A percentile compares a stretch with the other conserved stretches of the same genome.
phyloP scores from a whole-genome alignment of 2,888 invertebrate genomes.

The Baronia brevicornis region DNA sequence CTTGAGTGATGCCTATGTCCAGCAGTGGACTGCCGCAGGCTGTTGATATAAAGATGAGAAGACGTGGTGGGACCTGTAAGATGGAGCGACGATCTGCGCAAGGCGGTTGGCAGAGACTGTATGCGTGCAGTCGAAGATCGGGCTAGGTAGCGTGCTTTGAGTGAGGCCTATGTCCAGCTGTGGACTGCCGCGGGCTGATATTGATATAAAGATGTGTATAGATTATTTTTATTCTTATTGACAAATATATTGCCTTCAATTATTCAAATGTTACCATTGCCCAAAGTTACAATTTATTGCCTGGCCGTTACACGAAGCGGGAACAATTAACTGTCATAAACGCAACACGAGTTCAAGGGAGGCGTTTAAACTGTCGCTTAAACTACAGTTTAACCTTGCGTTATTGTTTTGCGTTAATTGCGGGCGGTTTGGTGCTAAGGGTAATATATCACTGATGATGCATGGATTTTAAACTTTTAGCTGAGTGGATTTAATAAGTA shows the following conservation, averaged over 20 bases:
- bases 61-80: no score
- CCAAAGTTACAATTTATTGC: constrained; percentile 16
- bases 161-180: no score
- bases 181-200: no score
- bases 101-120: no score
- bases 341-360: constrained; percentile 33
- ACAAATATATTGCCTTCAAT: background rate
- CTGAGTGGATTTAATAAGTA: constrained; percentile 10
- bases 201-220: no score
- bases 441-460: constrained; percentile 31
- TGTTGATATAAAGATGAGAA: no score
- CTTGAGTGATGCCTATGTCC: no score
- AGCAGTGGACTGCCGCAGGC: no score
- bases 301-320: constrained; percentile 22
- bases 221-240: no score
- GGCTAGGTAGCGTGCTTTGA: no score
- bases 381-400: constrained; percentile 38
- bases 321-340: constrained; percentile 30
- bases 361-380: constrained; percentile 32
- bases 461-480: constrained; percentile 4
- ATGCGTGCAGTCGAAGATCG: no score
- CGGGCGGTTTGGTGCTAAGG: constrained; percentile 28
- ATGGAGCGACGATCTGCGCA: no score
- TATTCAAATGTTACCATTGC: constrained; percentile 1
- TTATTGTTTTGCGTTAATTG: constrained; percentile 31